A percentile compares a stretch with the other conserved stretches of the same genome.
Conservation (phyloP, 2,888 invertebrate genomes). For the Amphipyra tragopoginis region DNA sequence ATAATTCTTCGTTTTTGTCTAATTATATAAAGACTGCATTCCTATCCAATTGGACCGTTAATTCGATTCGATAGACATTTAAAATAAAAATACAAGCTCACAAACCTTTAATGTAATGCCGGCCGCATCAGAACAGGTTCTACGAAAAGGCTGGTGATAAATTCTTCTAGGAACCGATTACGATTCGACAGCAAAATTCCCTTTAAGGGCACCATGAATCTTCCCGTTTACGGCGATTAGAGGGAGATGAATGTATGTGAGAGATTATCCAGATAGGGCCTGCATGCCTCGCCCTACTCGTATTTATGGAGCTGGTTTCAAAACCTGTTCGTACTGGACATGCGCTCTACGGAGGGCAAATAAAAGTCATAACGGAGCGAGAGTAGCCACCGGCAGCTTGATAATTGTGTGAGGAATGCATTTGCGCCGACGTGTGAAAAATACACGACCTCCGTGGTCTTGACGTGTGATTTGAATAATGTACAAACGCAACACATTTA, state of each 20-base stretch:
- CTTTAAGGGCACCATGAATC: conserved; percentile 81
- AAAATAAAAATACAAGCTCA: conserved; percentile 60
- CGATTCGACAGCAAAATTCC: conserved; percentile 82
- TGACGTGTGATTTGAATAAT: conserved; percentile 59
- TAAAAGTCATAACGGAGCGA: conserved; percentile 83
- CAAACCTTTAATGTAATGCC: conserved; percentile 59
- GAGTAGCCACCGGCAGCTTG: conserved; percentile 66
- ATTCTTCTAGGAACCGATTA: conserved; percentile 82
- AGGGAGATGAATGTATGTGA: conserved; percentile 78
- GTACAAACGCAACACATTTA: conserved; percentile 45
- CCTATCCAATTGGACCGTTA: conserved; percentile 63
- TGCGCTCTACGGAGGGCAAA: conserved; percentile 78
- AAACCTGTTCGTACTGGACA: conserved; percentile 73
- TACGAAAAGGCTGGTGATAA: conserved; percentile 78
- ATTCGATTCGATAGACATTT: conserved; percentile 55
- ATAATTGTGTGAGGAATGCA: conserved; percentile 79
- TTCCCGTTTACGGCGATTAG: conserved; percentile 80
- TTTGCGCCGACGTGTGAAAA: conserved; percentile 71
- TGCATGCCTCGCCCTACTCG: conserved; percentile 69
- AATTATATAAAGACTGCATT: conserved; percentile 56
- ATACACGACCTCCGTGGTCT: conserved; percentile 61
- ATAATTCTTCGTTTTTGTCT: conserved; percentile 32
- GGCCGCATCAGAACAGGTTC: conserved; percentile 67
- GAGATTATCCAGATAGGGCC: conserved; percentile 78
- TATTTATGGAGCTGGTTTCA: conserved; percentile 72